Conservation (phyloP, 1,140 invertebrate species). For the Polypedilum vanderplanki region DNA sequence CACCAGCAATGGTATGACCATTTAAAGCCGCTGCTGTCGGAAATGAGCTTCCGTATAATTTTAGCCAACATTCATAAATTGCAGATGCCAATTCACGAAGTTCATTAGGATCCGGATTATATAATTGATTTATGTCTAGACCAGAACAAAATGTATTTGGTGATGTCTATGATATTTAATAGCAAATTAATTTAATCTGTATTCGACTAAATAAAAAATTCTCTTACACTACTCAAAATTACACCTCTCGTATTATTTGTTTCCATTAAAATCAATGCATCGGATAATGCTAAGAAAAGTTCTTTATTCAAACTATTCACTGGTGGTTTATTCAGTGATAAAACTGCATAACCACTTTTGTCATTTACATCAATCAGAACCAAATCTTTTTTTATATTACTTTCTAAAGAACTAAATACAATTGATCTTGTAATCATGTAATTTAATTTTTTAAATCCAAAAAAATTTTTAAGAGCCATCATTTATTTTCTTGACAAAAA, state of each 20-base stretch:
- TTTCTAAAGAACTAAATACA: too few relatives aligned
- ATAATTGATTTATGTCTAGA: conserved; percentile 81
- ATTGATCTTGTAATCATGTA: too few relatives aligned
- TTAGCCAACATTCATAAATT: conserved; percentile 72
- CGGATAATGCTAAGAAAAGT: conserved; percentile 33
- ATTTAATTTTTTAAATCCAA: too few relatives aligned
- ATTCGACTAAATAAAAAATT: too few relatives aligned
- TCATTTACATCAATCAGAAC: background rate
- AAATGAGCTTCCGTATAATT: conserved; percentile 61
- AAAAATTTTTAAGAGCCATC: too few relatives aligned
- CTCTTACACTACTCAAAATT: conserved; percentile 71
- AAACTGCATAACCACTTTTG: background rate
- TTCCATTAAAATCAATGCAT: conserved; percentile 58
- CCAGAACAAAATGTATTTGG: conserved; percentile 74
- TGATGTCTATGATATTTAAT: conserved; percentile 50
- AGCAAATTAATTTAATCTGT: too few relatives aligned
- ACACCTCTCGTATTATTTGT: conserved; percentile 63
- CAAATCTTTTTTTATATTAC: conserved; percentile 29
- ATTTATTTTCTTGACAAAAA: too few relatives aligned
- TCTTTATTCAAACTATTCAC: background rate
- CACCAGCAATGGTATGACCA: conserved; percentile 77
- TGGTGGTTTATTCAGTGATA: background rate
- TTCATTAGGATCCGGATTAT: conserved; percentile 64
- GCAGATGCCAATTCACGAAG: conserved; percentile 64
- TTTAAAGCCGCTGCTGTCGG: conserved; percentile 76